phyloP scores from a whole-genome alignment of 2,797 vertebrate genomes.

The Amniataba percoides region DNA sequence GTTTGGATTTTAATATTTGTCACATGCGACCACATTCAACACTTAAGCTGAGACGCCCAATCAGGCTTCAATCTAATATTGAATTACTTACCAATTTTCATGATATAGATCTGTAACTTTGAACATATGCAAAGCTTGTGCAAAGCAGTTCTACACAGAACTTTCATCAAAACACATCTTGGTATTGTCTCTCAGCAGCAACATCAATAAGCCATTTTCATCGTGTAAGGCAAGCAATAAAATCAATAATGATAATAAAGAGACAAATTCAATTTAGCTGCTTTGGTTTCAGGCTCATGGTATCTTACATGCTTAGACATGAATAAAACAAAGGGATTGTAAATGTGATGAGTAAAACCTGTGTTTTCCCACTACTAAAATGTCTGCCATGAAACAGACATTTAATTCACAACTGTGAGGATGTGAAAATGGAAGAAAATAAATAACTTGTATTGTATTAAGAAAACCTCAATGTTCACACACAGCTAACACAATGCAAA shows the following conservation, averaged over 20 bases:
- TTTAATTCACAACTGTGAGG: too few relatives aligned
- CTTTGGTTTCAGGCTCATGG: not conserved
- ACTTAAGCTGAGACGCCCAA: too few relatives aligned
- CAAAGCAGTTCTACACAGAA: not conserved
- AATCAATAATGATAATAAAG: not conserved
- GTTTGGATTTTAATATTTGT: not conserved
- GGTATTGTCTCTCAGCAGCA: not conserved
- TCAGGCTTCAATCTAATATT: too few relatives aligned
- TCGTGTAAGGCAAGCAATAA: not conserved
- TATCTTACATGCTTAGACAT: not conserved
- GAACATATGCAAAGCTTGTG: not conserved
- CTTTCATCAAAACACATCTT: not conserved
- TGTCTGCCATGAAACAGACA: not conserved
- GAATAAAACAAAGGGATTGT: not conserved
- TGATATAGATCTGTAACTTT: not conserved
- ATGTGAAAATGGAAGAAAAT: too few relatives aligned
- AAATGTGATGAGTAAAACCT: not conserved
- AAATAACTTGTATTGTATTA: not conserved
- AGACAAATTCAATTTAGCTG: not conserved
- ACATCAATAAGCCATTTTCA: not conserved
- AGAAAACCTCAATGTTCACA: too few relatives aligned
- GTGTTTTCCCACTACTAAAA: not conserved
- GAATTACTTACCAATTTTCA: not conserved
- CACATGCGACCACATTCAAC: not conserved
- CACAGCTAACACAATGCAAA: not conserved